Evolutionary conservation across 2,888 invertebrate species (phyloP), one percentile per base, ranked within the genome.

Genomic region (Capitulum mitella): DNA sequence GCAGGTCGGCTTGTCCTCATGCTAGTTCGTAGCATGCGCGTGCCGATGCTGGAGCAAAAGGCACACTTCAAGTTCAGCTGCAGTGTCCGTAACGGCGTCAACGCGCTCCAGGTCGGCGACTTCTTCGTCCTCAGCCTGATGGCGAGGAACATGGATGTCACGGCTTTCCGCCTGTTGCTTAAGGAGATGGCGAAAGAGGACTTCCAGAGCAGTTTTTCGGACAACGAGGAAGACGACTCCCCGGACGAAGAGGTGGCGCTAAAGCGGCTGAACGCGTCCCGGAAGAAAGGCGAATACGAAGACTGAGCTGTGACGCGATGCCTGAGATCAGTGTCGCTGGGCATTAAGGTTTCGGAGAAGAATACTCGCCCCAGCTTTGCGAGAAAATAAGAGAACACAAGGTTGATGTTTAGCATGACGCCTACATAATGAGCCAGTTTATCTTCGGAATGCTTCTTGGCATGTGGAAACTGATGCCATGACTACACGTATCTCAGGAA

Each of bases 71-170:
- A 70, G 70, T 70, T 70, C 70, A 26, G 40, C 70, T 10, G 8
- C 3, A 10, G 10, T 1, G 26, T 70, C 34, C 22, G 37, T 1
- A 19, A 19, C 14, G 40, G 70, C 5, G 40, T 70, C 8, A 70
- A 70, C 40, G 5, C 26, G 14, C 37, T 70, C 1, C 85, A 93
- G 93, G 92, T 95, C 83, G 94, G 94, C 46, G 95, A 95, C 85
- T 95, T 94, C 87, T 88, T 95, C 81, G 87, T 95, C 80, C 87
- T 95, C 79, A 93, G 94, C 84, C 87, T 95, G 79, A 88, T 95
- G 78, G 93, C 94, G 48, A 94, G 95, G 86, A 95, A 95, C 85
- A 91, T 95, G 89, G 93, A 92, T 83, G 80, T 82, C 6, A 70
- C 77, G 26, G 70, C 77, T 32, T 79, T 70, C 40, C 22, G 70